Conservation (phyloP, 2,113 vertebrate species). For the Hystrix cristata region DNA sequence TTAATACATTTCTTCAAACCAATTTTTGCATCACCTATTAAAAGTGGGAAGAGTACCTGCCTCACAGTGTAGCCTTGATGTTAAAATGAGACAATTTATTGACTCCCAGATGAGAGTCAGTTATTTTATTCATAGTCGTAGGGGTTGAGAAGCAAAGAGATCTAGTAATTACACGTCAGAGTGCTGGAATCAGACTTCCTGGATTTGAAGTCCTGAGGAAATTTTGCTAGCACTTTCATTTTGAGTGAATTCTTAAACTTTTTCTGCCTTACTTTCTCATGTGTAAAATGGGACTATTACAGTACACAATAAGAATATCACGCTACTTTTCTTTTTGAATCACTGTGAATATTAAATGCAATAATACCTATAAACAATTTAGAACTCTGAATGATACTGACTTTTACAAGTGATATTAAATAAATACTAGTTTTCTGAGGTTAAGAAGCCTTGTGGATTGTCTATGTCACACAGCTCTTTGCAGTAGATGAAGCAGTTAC, state of each 20-base stretch:
- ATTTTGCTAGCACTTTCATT: neutral
- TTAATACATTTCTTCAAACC: neutral
- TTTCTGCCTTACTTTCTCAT: neutral
- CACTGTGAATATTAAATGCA: neutral
- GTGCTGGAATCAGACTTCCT: neutral
- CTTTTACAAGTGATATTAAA: neutral
- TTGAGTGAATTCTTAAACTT: neutral
- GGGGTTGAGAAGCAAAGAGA: rapidly evolving
- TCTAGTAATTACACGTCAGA: neutral
- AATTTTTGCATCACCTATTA: neutral
- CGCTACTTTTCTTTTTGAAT: neutral
- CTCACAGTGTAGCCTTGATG: neutral
- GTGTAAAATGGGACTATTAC: neutral
- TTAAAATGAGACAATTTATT: neutral
- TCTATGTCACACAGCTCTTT: neutral
- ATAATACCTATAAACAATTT: neutral
- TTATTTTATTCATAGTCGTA: neutral
- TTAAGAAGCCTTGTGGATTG: neutral
- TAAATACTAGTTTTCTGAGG: neutral
- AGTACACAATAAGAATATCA: neutral
- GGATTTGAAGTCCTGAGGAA: neutral
- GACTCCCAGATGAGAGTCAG: neutral
- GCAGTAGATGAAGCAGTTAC: neutral
- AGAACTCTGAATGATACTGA: neutral
- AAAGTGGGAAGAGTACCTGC: neutral